Evolutionary conservation across 1,140 invertebrate species (phyloP).

Genomic region (Euschistus heros): DNA sequence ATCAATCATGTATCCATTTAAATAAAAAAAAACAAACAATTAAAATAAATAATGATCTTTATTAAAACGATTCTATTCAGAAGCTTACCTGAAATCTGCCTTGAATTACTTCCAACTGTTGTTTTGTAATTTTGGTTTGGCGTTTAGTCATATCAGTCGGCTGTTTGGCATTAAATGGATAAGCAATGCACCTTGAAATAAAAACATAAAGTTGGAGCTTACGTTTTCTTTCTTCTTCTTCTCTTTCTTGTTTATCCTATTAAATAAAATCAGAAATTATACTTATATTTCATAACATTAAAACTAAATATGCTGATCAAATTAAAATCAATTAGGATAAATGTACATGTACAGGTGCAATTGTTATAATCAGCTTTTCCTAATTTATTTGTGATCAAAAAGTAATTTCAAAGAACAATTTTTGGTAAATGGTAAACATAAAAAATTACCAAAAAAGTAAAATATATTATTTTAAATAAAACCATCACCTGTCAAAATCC

Average conservation of each 20-base stretch:
- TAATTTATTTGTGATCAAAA: no score
- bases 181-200: constrained; percentile 93
- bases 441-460: no score
- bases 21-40: no score
- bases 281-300: neutral
- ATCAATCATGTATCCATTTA: no score
- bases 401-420: no score
- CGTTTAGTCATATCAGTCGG: constrained; percentile 92
- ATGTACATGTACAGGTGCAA: neutral
- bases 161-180: constrained; percentile 99
- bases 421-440: no score
- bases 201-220: constrained; percentile 96
- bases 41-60: no score
- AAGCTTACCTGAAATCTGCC: constrained; percentile 81
- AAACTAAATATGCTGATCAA: neutral
- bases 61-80: neutral
- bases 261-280: constrained; percentile 4
- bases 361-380: neutral
- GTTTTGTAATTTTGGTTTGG: constrained; percentile 88
- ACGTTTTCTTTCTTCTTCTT: constrained; percentile 86
- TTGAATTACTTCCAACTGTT: constrained; percentile 90
- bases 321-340: no score
- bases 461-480: no score
- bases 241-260: constrained; percentile 72
- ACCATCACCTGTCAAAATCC: no score